Evolutionary conservation across 2,113 vertebrate genomes (phyloP).

Genomic region (Capra hircus): DNA sequence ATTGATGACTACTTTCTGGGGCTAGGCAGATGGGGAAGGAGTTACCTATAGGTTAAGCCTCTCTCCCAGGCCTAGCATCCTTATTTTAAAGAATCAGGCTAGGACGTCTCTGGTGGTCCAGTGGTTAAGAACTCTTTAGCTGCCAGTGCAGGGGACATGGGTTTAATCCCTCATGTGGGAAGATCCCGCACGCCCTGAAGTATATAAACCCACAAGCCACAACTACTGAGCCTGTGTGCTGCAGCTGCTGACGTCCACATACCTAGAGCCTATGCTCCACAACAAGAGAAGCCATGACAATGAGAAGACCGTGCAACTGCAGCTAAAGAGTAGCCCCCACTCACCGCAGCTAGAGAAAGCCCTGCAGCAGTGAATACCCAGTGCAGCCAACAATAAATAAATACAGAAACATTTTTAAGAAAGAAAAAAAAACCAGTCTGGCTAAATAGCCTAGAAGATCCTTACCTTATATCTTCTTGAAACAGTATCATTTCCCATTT

Average conservation of each 20-base stretch:
- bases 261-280: not conserved
- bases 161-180: not conserved
- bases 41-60: not conserved
- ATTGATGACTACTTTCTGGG: not conserved
- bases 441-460: not conserved
- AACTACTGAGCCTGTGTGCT: not conserved
- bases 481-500: not conserved
- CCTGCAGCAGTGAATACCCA: not conserved
- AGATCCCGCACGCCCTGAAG: not conserved
- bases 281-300: not conserved
- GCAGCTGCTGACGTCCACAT: not conserved
- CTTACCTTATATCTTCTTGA: not conserved
- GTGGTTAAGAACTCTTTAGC: not conserved
- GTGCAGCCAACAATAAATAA: not conserved
- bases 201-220: not conserved
- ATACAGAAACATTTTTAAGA: not conserved
- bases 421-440: not conserved
- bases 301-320: fast-evolving
- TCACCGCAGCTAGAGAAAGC: not conserved
- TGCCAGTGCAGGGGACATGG: not conserved
- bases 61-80: not conserved
- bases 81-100: not conserved
- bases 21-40: not conserved
- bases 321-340: not conserved
- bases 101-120: not conserved